These are phyloP conservation scores for Xyrichtys novacula DNA, from an alignment of 2,797 vertebrate genomes.

Conservation along the genomic window DNA sequence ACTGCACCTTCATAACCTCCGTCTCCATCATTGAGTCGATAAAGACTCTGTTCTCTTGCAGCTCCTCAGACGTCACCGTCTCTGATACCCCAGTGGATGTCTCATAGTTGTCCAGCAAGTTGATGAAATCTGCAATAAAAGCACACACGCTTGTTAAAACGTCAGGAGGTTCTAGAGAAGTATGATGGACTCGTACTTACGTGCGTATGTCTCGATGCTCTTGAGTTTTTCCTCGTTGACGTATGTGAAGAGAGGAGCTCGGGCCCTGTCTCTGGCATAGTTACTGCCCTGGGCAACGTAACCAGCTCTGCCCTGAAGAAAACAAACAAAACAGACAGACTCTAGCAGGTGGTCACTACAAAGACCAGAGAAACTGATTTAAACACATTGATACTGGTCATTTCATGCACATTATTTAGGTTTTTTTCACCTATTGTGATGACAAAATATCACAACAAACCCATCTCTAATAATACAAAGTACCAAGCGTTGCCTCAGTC, in stretches of 20 bases:
- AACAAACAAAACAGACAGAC: conserved; percentile 1
- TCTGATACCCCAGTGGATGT: conserved; percentile 86
- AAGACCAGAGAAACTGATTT: too few relatives aligned
- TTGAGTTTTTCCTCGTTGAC: conserved; percentile 86
- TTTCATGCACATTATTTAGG: too few relatives aligned
- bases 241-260: conserved; percentile 78
- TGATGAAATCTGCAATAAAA: conserved; percentile 84
- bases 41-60: conserved; percentile 85
- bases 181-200: conserved; percentile 68
- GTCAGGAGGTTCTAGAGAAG: neutral
- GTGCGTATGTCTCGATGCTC: conserved; percentile 81
- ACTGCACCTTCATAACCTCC: conserved; percentile 87
- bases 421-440: too few relatives aligned
- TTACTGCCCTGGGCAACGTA: conserved; percentile 82
- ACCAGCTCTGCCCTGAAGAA: conserved; percentile 83
- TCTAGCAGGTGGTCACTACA: neutral
- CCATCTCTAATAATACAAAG: too few relatives aligned
- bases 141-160: neutral
- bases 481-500: neutral
- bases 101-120: conserved; percentile 92
- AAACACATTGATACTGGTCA: too few relatives aligned
- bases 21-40: conserved; percentile 87
- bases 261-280: conserved; percentile 81
- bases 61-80: conserved; percentile 87
- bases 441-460: too few relatives aligned